These are phyloP conservation scores for Drosophila teissieri DNA, from an alignment of 1,140 invertebrate species.

Conservation along the genomic window DNA sequence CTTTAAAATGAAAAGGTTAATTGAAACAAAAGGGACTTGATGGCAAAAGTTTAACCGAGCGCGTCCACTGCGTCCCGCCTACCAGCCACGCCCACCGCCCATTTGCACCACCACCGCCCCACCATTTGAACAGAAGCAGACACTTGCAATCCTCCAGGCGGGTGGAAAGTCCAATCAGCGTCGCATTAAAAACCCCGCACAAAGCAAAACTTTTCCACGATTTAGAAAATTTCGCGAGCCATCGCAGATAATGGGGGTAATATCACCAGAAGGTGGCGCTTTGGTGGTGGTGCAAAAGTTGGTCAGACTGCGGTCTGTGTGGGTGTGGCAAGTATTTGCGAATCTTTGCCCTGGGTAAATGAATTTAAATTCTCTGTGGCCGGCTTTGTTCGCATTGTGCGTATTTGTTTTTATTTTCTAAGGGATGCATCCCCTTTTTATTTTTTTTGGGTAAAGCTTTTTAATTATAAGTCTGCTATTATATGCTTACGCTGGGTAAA, in stretches of 20 bases:
- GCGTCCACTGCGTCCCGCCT: slow-evolving; percentile 52
- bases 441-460: slow-evolving; percentile 19
- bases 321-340: slow-evolving; percentile 39
- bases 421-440: slow-evolving; percentile 10
- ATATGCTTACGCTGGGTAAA: slow-evolving; percentile 37
- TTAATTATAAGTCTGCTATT: slow-evolving; percentile 50
- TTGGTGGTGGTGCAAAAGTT: slow-evolving; percentile 12
- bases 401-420: slow-evolving; percentile 1
- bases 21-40: slow-evolving; percentile 81
- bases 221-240: slow-evolving; percentile 64
- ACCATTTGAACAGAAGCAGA: slow-evolving; percentile 5
- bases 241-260: slow-evolving; percentile 3
- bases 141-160: slow-evolving; percentile 18
- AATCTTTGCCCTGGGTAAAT: slow-evolving; percentile 21
- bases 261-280: background rate
- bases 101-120: background rate
- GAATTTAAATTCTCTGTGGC: slow-evolving; percentile 46
- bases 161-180: slow-evolving; percentile 49
- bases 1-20: slow-evolving; percentile 81
- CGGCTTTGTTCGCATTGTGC: slow-evolving; percentile 3
- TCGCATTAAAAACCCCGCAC: slow-evolving; percentile 68
- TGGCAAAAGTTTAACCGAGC: slow-evolving; percentile 73
- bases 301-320: slow-evolving; percentile 27
- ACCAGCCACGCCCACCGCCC: slow-evolving; percentile 18
- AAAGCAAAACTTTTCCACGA: slow-evolving; percentile 72